phyloP scores from a whole-genome alignment of 1,140 invertebrate genomes.

The Scaptomyza hsui region DNA sequence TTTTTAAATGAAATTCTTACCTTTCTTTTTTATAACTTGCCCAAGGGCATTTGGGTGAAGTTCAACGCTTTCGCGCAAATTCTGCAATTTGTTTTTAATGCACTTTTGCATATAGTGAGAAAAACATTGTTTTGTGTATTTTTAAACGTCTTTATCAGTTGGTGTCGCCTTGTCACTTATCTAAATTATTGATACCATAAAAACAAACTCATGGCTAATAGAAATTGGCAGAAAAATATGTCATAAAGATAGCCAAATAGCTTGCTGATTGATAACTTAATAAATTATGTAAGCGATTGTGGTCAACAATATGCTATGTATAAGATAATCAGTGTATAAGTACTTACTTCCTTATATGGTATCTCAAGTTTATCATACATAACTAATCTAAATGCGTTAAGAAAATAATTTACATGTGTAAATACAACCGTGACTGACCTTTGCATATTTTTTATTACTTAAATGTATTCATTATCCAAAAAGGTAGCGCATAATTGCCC shows the following conservation, averaged over 20 bases:
- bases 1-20: constrained; percentile 42
- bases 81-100: constrained; percentile 35
- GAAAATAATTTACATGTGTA: constrained; percentile 1
- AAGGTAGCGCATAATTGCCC: constrained; percentile 7
- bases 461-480: constrained; percentile 18
- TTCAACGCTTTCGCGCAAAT: constrained; percentile 45
- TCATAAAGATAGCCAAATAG: constrained; percentile 70
- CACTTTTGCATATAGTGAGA: constrained; percentile 35
- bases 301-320: not conserved
- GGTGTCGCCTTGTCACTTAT: constrained; percentile 39
- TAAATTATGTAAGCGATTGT: constrained; percentile 30
- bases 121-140: constrained; percentile 24
- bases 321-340: not conserved
- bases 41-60: constrained; percentile 58
- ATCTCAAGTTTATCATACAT: not conserved
- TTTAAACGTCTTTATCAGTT: constrained; percentile 53
- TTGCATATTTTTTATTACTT: constrained; percentile 10
- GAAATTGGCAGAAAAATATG: constrained; percentile 32
- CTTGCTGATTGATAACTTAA: constrained; percentile 64
- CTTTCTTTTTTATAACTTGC: constrained; percentile 48
- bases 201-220: constrained; percentile 2
- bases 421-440: constrained; percentile 16
- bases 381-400: constrained; percentile 2
- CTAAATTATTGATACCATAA: constrained; percentile 62
- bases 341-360: not conserved